Evolutionary conservation across 2,113 vertebrate genomes (phyloP).

Genomic region (Dasyprocta punctata): DNA sequence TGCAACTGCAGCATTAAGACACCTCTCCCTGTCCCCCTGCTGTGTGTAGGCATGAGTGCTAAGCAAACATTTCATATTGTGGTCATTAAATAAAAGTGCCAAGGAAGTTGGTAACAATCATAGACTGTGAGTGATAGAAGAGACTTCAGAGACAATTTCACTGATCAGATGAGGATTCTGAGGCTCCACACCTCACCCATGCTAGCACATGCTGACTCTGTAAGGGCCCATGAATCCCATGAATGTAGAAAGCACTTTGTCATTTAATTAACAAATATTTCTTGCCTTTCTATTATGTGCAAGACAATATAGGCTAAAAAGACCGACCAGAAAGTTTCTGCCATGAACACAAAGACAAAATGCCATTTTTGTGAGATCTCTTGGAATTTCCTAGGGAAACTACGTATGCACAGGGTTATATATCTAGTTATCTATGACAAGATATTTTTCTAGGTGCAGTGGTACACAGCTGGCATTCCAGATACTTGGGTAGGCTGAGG

Average conservation of each 20-base stretch:
- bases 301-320: background rate
- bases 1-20: background rate
- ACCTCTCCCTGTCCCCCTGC: background rate
- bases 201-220: background rate
- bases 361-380: background rate
- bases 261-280: background rate
- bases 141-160: background rate
- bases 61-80: background rate
- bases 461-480: background rate
- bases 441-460: background rate
- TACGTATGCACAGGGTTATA: background rate
- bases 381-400: background rate
- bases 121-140: fast-evolving
- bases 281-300: background rate
- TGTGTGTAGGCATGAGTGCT: background rate
- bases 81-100: background rate
- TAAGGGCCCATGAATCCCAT: background rate
- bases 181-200: background rate
- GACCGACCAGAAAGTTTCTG: background rate
- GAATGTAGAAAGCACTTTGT: background rate
- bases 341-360: background rate
- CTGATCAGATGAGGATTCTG: background rate
- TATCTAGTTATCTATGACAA: background rate
- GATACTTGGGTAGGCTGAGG: background rate
- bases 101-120: background rate